Percentiles rank a stretch among this genome's conserved stretches.
These are phyloP conservation scores for Mycteria americana DNA, from an alignment of 2,797 vertebrate genomes.

Conservation along the genomic window DNA sequence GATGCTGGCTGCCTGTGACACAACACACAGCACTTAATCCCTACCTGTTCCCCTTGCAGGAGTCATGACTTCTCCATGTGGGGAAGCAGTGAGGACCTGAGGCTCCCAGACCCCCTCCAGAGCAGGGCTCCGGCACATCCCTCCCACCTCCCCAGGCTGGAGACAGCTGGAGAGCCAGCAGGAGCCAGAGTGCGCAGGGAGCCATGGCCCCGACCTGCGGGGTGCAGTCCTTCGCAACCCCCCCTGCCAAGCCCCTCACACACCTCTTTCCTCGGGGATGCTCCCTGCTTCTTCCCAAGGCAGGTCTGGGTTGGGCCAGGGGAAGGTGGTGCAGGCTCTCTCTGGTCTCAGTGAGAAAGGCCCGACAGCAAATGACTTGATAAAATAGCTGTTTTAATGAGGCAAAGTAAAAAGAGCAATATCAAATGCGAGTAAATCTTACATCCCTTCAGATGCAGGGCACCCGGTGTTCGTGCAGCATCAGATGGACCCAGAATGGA, in stretches of 20 bases:
- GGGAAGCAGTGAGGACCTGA: background rate
- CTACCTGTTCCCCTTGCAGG: background rate
- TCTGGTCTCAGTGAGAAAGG: background rate
- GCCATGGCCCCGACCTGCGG: background rate
- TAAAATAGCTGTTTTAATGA: background rate
- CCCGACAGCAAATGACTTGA: background rate
- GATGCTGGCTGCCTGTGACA: background rate
- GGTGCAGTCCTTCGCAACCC: background rate
- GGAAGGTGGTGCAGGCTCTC: background rate
- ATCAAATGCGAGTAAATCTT: background rate
- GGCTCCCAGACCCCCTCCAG: background rate
- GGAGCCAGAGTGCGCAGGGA: background rate
- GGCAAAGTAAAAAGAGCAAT: background rate
- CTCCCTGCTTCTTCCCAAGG: background rate
- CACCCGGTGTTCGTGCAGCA: rapidly evolving
- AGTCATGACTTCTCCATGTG: background rate
- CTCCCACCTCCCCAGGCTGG: background rate
- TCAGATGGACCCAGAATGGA: background rate
- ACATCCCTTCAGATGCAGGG: background rate
- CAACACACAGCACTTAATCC: background rate
- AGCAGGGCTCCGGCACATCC: background rate
- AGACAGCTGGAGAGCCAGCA: background rate
- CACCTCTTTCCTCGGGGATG: rapidly evolving
- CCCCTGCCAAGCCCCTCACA: background rate
- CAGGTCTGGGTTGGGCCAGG: background rate